phyloP scores from a whole-genome alignment of 1,140 invertebrate genomes.

The Calephelis virginiensis region DNA sequence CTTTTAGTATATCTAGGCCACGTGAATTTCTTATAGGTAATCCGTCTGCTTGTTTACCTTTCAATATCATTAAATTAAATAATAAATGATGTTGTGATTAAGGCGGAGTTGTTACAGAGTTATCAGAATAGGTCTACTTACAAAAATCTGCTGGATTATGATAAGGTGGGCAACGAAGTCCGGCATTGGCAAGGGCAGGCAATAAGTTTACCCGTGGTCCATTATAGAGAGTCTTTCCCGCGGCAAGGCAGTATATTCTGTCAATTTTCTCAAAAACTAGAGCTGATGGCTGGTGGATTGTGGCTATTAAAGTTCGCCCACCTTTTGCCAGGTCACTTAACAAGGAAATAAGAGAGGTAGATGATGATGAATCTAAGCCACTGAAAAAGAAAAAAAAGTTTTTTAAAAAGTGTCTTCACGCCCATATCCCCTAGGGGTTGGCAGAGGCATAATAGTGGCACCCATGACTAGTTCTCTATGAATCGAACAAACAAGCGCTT shows the following conservation, averaged over 20 bases:
- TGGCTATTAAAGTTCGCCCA: conserved; percentile 90
- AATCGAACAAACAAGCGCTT: no score
- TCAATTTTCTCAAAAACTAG: conserved; percentile 98
- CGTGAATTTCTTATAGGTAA: no score
- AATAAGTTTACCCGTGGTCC: conserved; percentile 87
- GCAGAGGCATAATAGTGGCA: no score
- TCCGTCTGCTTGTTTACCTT: no score
- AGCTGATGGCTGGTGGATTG: conserved; percentile 97
- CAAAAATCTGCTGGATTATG: conserved; percentile 97
- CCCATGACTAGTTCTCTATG: no score
- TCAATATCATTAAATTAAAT: no score
- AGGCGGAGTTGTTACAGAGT: no score
- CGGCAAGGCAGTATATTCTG: conserved; percentile 92
- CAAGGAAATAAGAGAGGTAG: conserved; percentile 88
- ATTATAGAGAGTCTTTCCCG: conserved; percentile 93
- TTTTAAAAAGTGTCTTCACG: no score
- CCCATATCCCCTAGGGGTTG: no score
- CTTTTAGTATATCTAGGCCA: no score
- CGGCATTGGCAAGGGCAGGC: conserved; percentile 88
- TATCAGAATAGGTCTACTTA: conserved; percentile 73
- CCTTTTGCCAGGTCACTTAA: conserved; percentile 87
- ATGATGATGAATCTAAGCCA: conserved; percentile 91
- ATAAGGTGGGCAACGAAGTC: conserved; percentile 92
- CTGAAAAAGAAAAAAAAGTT: conserved; percentile 75
- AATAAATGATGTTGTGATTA: no score